Percentiles rank a stretch among this genome's conserved stretches.
Evolutionary conservation across 1,140 invertebrate genomes (phyloP).

Genomic region (Augochlora pura): DNA sequence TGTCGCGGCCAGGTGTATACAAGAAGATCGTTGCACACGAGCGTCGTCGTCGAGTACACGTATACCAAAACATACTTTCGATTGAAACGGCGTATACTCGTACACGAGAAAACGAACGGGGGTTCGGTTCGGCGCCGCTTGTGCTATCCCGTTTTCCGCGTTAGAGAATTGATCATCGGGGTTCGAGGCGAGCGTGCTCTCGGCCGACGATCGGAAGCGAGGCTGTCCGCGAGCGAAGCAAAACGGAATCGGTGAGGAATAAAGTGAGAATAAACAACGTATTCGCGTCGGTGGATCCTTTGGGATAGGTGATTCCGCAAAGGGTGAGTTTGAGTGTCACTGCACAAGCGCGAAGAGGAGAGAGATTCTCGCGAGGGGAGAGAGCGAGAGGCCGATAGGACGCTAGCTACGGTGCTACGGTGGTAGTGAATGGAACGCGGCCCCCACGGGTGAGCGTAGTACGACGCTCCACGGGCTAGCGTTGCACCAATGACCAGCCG

Average conservation of each 20-base stretch:
- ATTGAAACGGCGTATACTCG: background rate
- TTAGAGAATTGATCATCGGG: too few relatives aligned
- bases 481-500: slow-evolving; percentile 59
- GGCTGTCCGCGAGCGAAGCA: too few relatives aligned
- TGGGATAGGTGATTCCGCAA: slow-evolving; percentile 10
- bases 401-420: slow-evolving; percentile 57
- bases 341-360: slow-evolving; percentile 42
- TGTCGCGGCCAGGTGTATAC: slow-evolving; percentile 36
- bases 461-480: slow-evolving; percentile 60
- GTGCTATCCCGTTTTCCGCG: too few relatives aligned
- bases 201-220: background rate
- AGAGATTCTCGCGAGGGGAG: slow-evolving; percentile 23
- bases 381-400: slow-evolving; percentile 50
- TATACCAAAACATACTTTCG: slow-evolving; percentile 36
- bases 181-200: too few relatives aligned
- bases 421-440: slow-evolving; percentile 71
- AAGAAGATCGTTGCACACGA: slow-evolving; percentile 36
- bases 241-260: background rate
- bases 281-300: background rate
- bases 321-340: slow-evolving; percentile 49
- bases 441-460: slow-evolving; percentile 65
- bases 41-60: slow-evolving; percentile 6
- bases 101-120: background rate
- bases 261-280: slow-evolving; percentile 6
- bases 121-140: too few relatives aligned